Base-by-base conservation (phyloP, 2,113 vertebrate genomes). In the Lipotes vexillifer region DNA sequence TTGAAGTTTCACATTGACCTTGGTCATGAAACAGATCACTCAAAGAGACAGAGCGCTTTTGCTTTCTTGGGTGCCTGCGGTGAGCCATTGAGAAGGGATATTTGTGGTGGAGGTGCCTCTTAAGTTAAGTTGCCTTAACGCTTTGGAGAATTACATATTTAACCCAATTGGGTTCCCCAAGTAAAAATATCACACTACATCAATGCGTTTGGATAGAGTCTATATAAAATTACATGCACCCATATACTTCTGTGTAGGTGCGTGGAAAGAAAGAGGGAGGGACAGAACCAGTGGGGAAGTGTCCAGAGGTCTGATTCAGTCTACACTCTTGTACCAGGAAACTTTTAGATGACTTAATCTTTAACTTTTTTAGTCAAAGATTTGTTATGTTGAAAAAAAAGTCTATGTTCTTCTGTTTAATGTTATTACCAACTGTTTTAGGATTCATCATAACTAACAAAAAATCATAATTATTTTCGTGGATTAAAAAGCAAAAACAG, bases 221-320 rank as follows among this genome's bases (percentile, higher is more conserved):
- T 21, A 33, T 2, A 12, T 6, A n/a, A 6, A 61, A 33, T 46
- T 7, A 25, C 0, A 14, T 1, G 18, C 3, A 11, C 8, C 10
- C 3, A 52, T 14, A 38, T n/a, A 17, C 0, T 8, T 11, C 31
- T 66, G 44, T 66, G 29, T 9, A 0, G 57, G 21, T 49, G 6
- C 12, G 1, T 46, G 68, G 20, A 3, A 21, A n/a, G 57, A 12
- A 14, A 10, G 18, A 44, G 46, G 8, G 10, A 27, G 23, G 9
- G 18, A n/a, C 3, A 36, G n/a, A 31, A 9, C 61, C 61, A 63
- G 4, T 3, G 10, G 23, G 1, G 36, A 33, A 13, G 31, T 3
- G 31, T 14, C 31, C 65, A 41, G 41, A 59, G 7, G 6, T 5
- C 5, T n/a, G n/a, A 31, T 2, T 13, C 9, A 8, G 27, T 25